Evolutionary conservation across 2,797 vertebrate species (phyloP).

Genomic region (Rhinatrema bivittatum): DNA sequence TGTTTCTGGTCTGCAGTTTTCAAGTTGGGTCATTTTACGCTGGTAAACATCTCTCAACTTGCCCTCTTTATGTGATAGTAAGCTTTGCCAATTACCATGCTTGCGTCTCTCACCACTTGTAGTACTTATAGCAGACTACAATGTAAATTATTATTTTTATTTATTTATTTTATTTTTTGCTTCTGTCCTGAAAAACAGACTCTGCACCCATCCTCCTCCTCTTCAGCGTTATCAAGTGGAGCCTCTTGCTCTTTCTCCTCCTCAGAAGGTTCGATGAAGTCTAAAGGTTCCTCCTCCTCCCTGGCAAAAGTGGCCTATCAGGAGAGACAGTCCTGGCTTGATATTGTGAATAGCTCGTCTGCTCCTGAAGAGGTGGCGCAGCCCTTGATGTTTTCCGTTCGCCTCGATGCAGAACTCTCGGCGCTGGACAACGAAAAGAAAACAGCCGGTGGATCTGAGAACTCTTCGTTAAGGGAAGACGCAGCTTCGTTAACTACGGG

Average conservation of each 20-base stretch:
- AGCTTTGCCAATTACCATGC: too few relatives aligned
- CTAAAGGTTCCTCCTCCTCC: conserved; percentile 65
- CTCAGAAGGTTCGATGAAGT: conserved; percentile 67
- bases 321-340: conserved; percentile 70
- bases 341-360: conserved; percentile 57
- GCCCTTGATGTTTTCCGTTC: conserved; percentile 53
- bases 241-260: conserved; percentile 66
- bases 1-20: too few relatives aligned
- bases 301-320: conserved; percentile 46
- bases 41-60: too few relatives aligned
- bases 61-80: too few relatives aligned
- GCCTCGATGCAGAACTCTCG: conserved; percentile 47
- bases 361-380: conserved; percentile 43
- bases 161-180: neutral
- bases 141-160: neutral
- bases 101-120: too few relatives aligned
- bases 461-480: conserved; percentile 26
- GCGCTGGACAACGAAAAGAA: conserved; percentile 22
- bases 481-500: conserved; percentile 18
- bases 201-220: conserved; percentile 67
- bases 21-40: too few relatives aligned
- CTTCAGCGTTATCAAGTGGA: conserved; percentile 58
- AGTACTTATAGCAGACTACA: too few relatives aligned
- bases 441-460: conserved; percentile 22
- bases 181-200: conserved; percentile 47